Percentiles rank a stretch among this genome's conserved stretches.
Conservation (phyloP, 2,113 vertebrate species). For the Scortum barcoo region DNA sequence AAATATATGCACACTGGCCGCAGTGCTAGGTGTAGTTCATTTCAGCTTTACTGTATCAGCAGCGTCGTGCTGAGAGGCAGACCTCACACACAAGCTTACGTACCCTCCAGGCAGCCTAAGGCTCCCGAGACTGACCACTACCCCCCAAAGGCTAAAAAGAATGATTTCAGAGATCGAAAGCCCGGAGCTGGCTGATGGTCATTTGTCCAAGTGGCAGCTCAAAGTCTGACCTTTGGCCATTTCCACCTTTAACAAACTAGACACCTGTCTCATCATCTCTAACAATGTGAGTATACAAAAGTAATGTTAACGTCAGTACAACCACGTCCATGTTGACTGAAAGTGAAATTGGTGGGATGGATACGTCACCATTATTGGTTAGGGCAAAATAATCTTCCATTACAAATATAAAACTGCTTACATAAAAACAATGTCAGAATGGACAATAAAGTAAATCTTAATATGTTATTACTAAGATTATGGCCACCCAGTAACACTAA, state of each 20-base stretch:
- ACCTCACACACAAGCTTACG: neutral
- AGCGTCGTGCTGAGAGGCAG: constrained; percentile 3
- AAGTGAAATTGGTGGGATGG: neutral
- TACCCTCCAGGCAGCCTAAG: constrained; percentile 18
- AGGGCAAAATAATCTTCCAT: neutral
- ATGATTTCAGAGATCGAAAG: constrained; percentile 16
- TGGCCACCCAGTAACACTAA: neutral
- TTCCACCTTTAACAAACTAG: neutral
- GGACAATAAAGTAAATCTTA: neutral
- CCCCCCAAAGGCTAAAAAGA: constrained; percentile 18
- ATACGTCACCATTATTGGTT: neutral
- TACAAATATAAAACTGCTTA: constrained; percentile 3
- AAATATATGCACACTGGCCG: constrained; percentile 36
- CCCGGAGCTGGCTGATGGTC: neutral
- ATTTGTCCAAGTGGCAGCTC: constrained; percentile 17
- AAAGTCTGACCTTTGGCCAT: constrained; percentile 11
- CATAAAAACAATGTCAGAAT: neutral
- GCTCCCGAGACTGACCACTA: constrained; percentile 20
- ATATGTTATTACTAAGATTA: neutral
- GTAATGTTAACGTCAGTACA: neutral
- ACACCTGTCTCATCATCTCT: no score
- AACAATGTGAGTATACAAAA: no score
- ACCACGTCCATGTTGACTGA: neutral
- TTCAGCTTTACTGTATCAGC: constrained; percentile 16
- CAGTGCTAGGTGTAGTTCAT: constrained; percentile 23